A percentile compares a stretch with the other conserved stretches of the same genome.
phyloP scores from a whole-genome alignment of 2,797 vertebrate species.

The Nasua narica region DNA sequence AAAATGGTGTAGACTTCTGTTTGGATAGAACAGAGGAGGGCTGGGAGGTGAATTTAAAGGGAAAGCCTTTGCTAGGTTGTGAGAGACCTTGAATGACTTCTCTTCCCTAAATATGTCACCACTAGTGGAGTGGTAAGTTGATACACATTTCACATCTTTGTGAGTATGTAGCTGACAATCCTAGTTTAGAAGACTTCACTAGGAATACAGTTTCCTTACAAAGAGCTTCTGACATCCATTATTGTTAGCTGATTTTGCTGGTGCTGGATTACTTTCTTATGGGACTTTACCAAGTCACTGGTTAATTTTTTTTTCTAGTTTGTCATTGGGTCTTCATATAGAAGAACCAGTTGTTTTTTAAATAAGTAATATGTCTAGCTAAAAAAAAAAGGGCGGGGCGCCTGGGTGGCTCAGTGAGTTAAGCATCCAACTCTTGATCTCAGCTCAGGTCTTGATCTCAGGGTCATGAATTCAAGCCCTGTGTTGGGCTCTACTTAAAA shows the following conservation, averaged over 20 bases:
- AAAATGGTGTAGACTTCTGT: background rate
- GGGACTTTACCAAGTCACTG: background rate
- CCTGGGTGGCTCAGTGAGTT: background rate
- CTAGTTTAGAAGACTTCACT: background rate
- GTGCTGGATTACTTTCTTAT: background rate
- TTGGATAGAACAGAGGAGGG: background rate
- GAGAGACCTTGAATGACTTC: background rate
- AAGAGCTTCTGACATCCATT: background rate
- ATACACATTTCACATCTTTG: background rate
- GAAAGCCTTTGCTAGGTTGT: background rate
- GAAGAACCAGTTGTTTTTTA: background rate
- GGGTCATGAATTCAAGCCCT: background rate
- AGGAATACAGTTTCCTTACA: background rate
- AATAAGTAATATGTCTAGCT: background rate
- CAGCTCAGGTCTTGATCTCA: background rate
- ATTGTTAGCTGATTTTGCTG: background rate
- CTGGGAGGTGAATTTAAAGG: background rate
- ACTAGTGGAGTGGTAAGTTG: background rate
- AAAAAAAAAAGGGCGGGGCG: background rate
- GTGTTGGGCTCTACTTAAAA: background rate
- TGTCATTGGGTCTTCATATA: background rate
- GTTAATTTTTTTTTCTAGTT: background rate
- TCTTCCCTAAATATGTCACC: background rate
- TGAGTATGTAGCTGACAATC: background rate
- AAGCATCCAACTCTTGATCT: background rate